Base-by-base conservation (phyloP, 2,113 vertebrate genomes). In the Pholis gunnellus region DNA sequence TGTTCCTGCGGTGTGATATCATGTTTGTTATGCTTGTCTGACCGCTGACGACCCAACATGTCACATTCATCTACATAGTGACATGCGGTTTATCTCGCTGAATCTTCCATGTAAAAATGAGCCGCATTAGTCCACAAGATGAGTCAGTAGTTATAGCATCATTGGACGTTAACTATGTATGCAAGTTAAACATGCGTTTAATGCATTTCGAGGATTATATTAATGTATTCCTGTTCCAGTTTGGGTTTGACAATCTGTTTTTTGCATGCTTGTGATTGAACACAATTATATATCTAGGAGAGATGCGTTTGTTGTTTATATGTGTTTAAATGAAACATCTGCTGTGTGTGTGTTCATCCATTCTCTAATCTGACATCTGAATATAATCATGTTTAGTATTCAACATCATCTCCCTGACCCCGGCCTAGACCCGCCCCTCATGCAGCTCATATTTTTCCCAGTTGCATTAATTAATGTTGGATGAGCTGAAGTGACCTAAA, bases 401-500 rank as follows among this genome's bases (percentile, higher is more conserved):
- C 17, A 31, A 27, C 75, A 52, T 59, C 71, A 50, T 9, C 57
- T 44, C 27, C 25, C 57, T 17, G 65, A 46, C 59, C 59, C 44
- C 54, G n/a, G 44, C 7, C 46, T 57, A 31, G n/a, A 42, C 69
- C 13, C 6, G 72, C 44, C 72, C 25, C 42, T 76, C 22, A 3
- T 14, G 50, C 64, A 67, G 48, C n/a, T 9, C 48, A 2, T 25
- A 13, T 46, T 46, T 59, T 34, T 31, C 34, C 57, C 44, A 22
- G 36, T 36, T 44, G 31, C 0, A 5, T 75, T 15, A 67, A 5
- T 75, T 15, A 67, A 56, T 44, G 18, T 34, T 48, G 52, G 31
- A 48, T 40, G n/a, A 25, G 74, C 14, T 66, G 56, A 44, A 25
- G 34, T 76, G 87, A 85, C 75, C 77, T 79, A 77, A 36, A 79